Evolutionary conservation across 64 coral and sea anemone genomes (phyloP), one percentile per base, ranked within the genome.

Genomic region (Catalaphyllia jardinei): DNA sequence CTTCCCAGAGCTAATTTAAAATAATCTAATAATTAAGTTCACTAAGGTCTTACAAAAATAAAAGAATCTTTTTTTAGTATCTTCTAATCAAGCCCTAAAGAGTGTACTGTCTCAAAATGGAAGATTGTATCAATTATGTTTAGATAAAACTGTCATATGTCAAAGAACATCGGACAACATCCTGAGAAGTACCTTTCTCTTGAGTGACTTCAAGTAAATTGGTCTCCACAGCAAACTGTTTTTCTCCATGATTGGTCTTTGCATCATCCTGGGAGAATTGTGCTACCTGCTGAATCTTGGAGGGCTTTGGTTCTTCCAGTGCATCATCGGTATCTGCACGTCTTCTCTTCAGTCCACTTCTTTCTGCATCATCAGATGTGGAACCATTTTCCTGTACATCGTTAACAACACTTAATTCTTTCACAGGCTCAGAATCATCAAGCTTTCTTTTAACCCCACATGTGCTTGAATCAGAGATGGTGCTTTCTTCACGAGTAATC

Each of bases 101-200:
- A 11, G 10, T 69, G 29, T 9, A 69, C 65, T 57, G 19, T 17
- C 4, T 28, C 8, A 50, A 71, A 71, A 65, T 0, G 13, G 16
- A 71, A 50, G 67, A 79, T 38, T 29, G 18, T 7, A 15, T 17
- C 8, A 19, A 67, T 38, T 52, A 2, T 27, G 11, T 51, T 71
- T 16, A 85, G 33, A 85, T 85, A 71, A 85, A 85, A 71, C 63
- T 85, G n/a, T 85, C 81, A 71, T 51, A 85, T n/a, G 62, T 51
- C 31, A 85, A 71, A 29, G 62, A 20, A 71, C 81, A 71, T 39
- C 35, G 50, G 10, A 71, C 38, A 50, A 27, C 5, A 11, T 80
- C 74, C 52, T 77, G 74, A 18, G 24, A 8, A 27, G 13, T 28
- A 79, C n/a, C 10, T 59, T 59, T 49, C 15, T 25, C 31, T 29